phyloP scores from a whole-genome alignment of 2,797 vertebrate genomes.

The Aselliscus stoliczkanus region DNA sequence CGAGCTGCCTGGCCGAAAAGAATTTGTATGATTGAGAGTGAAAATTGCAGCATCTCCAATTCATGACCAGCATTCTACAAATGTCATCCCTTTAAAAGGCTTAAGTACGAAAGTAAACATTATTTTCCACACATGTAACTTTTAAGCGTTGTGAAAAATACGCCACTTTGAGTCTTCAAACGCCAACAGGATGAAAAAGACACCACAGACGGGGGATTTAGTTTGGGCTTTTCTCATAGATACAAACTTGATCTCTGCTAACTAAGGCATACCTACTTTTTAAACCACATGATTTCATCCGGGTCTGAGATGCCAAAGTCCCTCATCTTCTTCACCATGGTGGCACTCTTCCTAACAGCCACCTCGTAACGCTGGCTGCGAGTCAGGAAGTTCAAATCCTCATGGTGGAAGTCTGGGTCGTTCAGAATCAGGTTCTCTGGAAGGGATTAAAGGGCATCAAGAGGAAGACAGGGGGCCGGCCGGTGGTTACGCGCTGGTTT shows the following conservation, averaged over 20 bases:
- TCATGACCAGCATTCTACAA: neutral
- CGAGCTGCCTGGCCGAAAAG: neutral
- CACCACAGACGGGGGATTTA: neutral
- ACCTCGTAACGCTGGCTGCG: conserved; percentile 94
- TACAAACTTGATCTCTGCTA: no score
- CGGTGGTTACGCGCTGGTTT: no score
- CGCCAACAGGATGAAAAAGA: neutral
- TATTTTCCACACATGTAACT: neutral
- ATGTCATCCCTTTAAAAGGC: neutral
- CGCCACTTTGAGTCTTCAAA: neutral
- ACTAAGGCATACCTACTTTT: conserved; percentile 85
- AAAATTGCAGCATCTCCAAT: neutral
- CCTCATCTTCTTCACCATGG: conserved; percentile 92
- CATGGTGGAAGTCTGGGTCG: conserved; percentile 92
- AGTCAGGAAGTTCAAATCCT: conserved; percentile 93
- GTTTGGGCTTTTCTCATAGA: neutral
- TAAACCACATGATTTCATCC: conserved; percentile 93
- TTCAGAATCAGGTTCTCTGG: conserved; percentile 83
- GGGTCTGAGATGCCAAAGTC: conserved; percentile 93
- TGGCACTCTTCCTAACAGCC: conserved; percentile 91
- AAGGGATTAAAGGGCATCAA: neutral
- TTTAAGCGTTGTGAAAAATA: neutral
- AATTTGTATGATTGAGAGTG: neutral
- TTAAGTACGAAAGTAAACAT: neutral
- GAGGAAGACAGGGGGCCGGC: neutral